phyloP scores from a whole-genome alignment of 2,113 vertebrate species.

The Peromyscus californicus region DNA sequence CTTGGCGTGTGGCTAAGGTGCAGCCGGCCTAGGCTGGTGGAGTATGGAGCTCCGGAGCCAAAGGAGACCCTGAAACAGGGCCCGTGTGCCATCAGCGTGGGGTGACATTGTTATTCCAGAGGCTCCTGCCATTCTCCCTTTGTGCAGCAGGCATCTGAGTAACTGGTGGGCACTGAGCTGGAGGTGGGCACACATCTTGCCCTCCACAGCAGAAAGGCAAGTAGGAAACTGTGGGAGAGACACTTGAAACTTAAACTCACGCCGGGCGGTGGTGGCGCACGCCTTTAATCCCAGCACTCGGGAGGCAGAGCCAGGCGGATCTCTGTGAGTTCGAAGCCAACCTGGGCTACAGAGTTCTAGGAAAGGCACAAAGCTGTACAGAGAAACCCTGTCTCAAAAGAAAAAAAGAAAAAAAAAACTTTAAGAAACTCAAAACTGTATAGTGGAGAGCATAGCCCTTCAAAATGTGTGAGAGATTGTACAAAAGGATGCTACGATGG shows the following conservation, averaged over 20 bases:
- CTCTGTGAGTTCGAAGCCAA: no score
- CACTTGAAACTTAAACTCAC: background rate
- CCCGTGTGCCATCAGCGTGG: background rate
- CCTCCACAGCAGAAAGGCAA: background rate
- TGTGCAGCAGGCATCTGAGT: conserved; percentile 2
- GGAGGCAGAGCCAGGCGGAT: no score
- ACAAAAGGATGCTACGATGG: background rate
- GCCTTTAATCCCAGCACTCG: no score
- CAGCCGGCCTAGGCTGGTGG: background rate
- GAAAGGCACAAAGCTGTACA: no score
- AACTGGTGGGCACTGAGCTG: background rate
- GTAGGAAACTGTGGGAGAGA: background rate
- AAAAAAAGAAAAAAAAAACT: no score
- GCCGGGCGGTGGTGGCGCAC: no score
- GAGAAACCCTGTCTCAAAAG: no score
- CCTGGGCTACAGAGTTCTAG: no score
- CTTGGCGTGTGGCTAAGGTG: background rate
- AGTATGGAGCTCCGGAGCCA: background rate
- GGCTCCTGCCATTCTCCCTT: background rate
- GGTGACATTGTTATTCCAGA: conserved; percentile 24
- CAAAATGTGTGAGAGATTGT: background rate
- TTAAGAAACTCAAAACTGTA: background rate
- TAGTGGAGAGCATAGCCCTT: background rate
- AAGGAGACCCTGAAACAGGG: background rate
- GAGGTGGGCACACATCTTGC: background rate